Evolutionary conservation across 2,797 vertebrate genomes (phyloP), one percentile per base, ranked within the genome.

Genomic region (Hoplostethus mediterraneus): DNA sequence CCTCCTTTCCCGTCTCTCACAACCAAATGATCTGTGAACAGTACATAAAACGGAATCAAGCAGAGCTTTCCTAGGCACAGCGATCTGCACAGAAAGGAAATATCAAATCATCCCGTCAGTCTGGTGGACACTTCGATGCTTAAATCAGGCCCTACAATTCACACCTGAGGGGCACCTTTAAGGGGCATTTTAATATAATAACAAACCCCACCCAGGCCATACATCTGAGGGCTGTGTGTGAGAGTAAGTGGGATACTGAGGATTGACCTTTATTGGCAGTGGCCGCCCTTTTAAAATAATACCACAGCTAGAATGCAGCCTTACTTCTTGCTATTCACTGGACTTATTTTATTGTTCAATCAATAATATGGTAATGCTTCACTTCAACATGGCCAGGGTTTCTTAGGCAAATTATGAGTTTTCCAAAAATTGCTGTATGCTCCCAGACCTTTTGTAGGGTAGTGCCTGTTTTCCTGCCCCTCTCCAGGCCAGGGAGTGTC

Each of bases 311-410:
- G 2, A 25, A 14, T 0, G 16, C 13, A 25, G 38, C 25, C 65
- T n/a, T 36, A 16, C 51, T 65, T 68, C 7, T 48, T 68, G 9
- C 42, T 33, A 42, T 56, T 28, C 17, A 45, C 48, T 56, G 54
- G 11, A 57, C n/a, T 76, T 74, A 45, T 68, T 73, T 59, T 42
- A 60, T 45, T 67, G 30, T 45, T 65, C 31, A 45, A 16, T 12
- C 31, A 49, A 16, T 9, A 54, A 59, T 55, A 63, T 8, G 48
- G 38, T 42, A 57, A 58, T 38, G 53, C 21, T 49, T 45, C 36
- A 62, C 42, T 40, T 42, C 55, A 72, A 58, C 47, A 58, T 13
- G 0, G 40, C 10, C 10, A 66, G 5, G 30, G 70, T 9, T 45
- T 45, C 7, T 30, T 8, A 53, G 16, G 45, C 6, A 52, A 30